A percentile compares a stretch with the other conserved stretches of the same genome.
Conservation (phyloP, 2,888 invertebrate genomes). For the Carterocephalus palaemon region DNA sequence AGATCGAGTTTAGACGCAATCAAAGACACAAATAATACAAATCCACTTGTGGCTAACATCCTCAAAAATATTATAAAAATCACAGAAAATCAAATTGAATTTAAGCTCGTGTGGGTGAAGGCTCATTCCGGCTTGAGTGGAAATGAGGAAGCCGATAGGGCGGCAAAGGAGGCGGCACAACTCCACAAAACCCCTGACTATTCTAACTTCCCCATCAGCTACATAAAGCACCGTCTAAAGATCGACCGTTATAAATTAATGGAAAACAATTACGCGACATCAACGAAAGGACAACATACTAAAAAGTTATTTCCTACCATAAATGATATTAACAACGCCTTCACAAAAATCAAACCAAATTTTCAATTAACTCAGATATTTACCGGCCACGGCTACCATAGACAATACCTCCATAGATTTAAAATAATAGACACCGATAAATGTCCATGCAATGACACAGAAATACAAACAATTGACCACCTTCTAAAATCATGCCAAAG, state of each 20-base stretch:
- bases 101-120: slow-evolving; percentile 14
- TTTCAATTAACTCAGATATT: slow-evolving; percentile 20
- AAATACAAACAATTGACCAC: slow-evolving; percentile 14
- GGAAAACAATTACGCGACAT: neutral
- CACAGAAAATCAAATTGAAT: neutral
- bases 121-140: slow-evolving; percentile 17
- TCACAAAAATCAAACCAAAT: neutral
- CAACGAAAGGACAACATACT: neutral
- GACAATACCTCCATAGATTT: slow-evolving; percentile 18
- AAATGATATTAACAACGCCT: neutral
- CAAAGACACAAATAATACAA: slow-evolving; percentile 5
- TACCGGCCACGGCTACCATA: slow-evolving; percentile 23
- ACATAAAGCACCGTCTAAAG: slow-evolving; percentile 7
- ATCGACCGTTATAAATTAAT: neutral
- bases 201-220: slow-evolving; percentile 16
- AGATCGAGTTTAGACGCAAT: slow-evolving; percentile 8
- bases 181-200: slow-evolving; percentile 8
- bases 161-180: slow-evolving; percentile 17
- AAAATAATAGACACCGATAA: slow-evolving; percentile 15
- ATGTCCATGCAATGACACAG: slow-evolving; percentile 22
- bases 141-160: slow-evolving; percentile 22
- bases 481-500: slow-evolving; percentile 11
- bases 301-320: neutral
- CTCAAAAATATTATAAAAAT: neutral
- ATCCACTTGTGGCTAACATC: neutral